Evolutionary conservation across 2,888 invertebrate species (phyloP), one percentile per base, ranked within the genome.

Genomic region (Morpho achilles): DNA sequence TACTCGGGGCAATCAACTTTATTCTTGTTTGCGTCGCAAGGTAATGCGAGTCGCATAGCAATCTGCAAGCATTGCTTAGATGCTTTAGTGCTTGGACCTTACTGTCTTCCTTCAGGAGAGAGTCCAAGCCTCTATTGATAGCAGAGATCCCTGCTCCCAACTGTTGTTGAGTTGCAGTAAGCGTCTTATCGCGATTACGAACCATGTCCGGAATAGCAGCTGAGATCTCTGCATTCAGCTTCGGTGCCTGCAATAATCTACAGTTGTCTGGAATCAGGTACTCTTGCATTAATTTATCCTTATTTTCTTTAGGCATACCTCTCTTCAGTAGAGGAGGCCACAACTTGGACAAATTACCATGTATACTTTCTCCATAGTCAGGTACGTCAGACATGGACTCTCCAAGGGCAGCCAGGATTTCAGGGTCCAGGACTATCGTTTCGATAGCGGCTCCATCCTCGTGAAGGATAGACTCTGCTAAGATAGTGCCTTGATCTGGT

Each of bases 301-400:
- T 60, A 6, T 5, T 32, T 10, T 64, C 64, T 8, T 67, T 67
- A 1, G 42, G 4, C 16, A 67, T 39, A 0, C 65, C 67, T 50
- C 61, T 65, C 32, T 44, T 52, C 3, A 65, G 53, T 8, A 67
- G 16, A 3, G 65, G 63, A 4, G 22, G 9, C 65, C 65, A 66
- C 10, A 53, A 40, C 9, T 59, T 52, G 1, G 63, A 40, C n/a
- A 63, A 47, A 22, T 50, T 62, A 0, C 46, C 10, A 50, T 63
- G 63, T 4, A 65, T 64, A n/a, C 59, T 46, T 44, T 48, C 41
- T 3, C 67, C 64, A 10, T 42, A 63, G n/a, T 40, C 45, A 0
- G 62, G 61, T 7, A 42, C 9, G 4, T 59, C 51, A 7, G 10
- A 42, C 1, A 46, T 54, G 0, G 56, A 10, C 8, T 63, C 63